Evolutionary conservation across 2,113 vertebrate species (phyloP).

Genomic region (Cygnus buccinator): DNA sequence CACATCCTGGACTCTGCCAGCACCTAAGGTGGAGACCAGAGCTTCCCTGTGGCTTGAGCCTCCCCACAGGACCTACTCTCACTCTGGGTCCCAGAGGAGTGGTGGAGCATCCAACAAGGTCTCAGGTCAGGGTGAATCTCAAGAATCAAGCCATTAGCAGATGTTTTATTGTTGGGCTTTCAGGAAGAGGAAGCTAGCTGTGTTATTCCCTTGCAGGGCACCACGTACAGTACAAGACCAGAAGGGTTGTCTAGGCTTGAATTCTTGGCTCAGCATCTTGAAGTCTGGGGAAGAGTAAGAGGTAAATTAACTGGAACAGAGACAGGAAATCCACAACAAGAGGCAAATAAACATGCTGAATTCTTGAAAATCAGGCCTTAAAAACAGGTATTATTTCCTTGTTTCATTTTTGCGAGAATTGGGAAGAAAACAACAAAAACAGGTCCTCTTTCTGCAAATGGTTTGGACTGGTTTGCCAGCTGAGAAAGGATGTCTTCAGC

Average conservation of each 20-base stretch:
- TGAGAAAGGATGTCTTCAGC: not conserved
- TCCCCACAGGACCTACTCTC: not conserved
- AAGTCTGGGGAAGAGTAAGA: not conserved
- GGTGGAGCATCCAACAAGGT: not conserved
- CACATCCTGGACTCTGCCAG: not conserved
- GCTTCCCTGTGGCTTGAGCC: not conserved
- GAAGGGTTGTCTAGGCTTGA: not conserved
- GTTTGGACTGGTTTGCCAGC: not conserved
- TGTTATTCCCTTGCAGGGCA: not conserved
- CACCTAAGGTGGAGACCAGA: not conserved
- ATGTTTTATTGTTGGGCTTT: not conserved
- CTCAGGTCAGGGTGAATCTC: not conserved
- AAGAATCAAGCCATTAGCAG: not conserved
- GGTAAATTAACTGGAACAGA: not conserved
- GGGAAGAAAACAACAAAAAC: not conserved
- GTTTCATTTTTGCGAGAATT: not conserved
- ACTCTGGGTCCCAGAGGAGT: not conserved
- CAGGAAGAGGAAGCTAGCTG: not conserved
- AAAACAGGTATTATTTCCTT: not conserved
- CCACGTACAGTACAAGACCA: not conserved
- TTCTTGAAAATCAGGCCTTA: constrained; percentile 25
- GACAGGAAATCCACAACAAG: not conserved
- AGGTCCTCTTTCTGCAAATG: not conserved
- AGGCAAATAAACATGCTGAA: not conserved
- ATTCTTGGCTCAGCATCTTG: not conserved